Base-by-base conservation (phyloP, 2,888 invertebrate genomes). In the Drosophila engyochracea region DNA sequence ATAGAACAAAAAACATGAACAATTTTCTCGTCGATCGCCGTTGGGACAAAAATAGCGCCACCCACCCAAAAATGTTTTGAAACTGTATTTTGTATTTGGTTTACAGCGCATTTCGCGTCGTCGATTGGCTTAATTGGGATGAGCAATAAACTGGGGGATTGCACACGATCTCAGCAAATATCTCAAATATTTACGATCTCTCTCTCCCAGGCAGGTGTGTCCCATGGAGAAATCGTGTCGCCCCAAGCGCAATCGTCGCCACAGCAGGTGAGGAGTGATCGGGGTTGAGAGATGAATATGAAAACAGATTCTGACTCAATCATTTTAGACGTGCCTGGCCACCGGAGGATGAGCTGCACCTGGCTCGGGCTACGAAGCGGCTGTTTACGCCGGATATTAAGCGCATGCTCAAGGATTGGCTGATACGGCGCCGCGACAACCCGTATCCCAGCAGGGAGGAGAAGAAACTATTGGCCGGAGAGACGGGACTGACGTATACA, bases 341-440 rank as follows among this genome's bases (percentile, higher is more conserved):
- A 3, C 92, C 93, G 30, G 92, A 92, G 64, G 91, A 91, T 68
- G 92, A 93, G 61, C 94, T 95, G 69, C 91, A 91, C 63, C 94
- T 96, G 70, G 95, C 95, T 33, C 95, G 96, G 54, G 95, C 96
- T 39, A 95, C 95, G 60, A 97, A 97, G 91, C 94, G 96, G 75
- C 94, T 97, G 31, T 97, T 97, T 92, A 97, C 97, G 14, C 96
- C 97, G 66, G 96, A 97, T 94, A 96, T 97, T 85, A 97, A 97
- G 91, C 94, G 95, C 75, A 96, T 95, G 93, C 94, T 97, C 31
- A 97, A 97, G 93, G 96, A 96, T 89, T 97, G 97, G 97, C 94
- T 97, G 19, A 95, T 97, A 22, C 94, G 96, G 52, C 94, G 96
- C 82, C 94, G 96, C 91, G 96, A 96, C 79, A 96, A 97, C 92